Evolutionary conservation across 2,113 vertebrate species (phyloP), one percentile per base, ranked within the genome.

Genomic region (Sigmodon hispidus): DNA sequence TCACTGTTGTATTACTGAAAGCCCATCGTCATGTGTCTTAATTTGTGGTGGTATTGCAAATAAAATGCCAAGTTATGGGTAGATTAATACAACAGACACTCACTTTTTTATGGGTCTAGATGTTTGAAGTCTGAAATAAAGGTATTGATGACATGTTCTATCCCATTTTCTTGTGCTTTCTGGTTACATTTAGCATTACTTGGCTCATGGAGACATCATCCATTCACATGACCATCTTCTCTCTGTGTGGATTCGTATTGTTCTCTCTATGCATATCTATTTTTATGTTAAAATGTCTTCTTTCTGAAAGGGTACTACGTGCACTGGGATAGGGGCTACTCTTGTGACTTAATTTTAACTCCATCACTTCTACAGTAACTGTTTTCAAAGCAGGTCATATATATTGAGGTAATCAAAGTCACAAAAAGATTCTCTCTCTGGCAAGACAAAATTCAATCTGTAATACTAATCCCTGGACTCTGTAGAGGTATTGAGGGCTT

Each of bases 111-210:
- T 21, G 17, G 1, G 63, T 97, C 36, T 76, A n/a, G 31, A 94
- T 13, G 4, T 36, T 75, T 96, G 59, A 94, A 40, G 36, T 48
- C 29, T 92, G 79, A 95, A 96, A 52, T 84, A 1, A 73, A 90
- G 24, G 15, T 59, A 13, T 45, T 76, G 34, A 45, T n/a, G 52
- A 34, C 24, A 16, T 11, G 0, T 61, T 57, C 26, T 92, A 7
- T 45, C 67, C 26, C 6, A 87, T 50, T 36, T 79, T 55, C 65
- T 12, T 36, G 21, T 63, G 16, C n/a, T 45, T 91, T 61, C n/a
- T 76, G 8, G 26, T 6, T 50, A 43, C 40, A 50, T 2, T 59
- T 73, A 24, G 55, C 40, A 36, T 81, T 50, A 34, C 31, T 81
- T 79, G 75, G n/a, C 29, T 69, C 92, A 5, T 57, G 36, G 45